phyloP scores from a whole-genome alignment of 2,888 invertebrate species.

The Athalia cordata region DNA sequence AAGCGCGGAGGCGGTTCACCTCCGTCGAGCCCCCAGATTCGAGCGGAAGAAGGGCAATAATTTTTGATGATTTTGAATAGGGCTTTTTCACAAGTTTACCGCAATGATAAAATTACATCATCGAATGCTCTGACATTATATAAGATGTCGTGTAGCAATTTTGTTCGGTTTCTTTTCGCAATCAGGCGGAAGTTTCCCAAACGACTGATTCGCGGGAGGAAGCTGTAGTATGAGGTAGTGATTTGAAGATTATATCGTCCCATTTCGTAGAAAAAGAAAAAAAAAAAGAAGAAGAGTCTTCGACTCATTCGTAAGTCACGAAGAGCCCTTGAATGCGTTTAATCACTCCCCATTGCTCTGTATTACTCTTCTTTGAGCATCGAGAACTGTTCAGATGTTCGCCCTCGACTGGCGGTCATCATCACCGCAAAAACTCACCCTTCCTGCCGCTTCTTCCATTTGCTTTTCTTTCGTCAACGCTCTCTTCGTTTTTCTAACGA shows the following conservation, averaged over 20 bases:
- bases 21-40: too few relatives aligned
- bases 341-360: neutral
- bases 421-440: conserved; percentile 41
- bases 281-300: neutral
- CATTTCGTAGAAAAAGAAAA: neutral
- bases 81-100: neutral
- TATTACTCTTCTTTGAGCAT: conserved; percentile 7
- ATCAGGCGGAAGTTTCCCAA: too few relatives aligned
- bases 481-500: neutral
- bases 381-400: conserved; percentile 3
- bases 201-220: too few relatives aligned
- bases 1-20: too few relatives aligned
- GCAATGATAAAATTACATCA: neutral
- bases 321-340: neutral
- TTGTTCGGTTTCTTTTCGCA: too few relatives aligned
- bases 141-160: too few relatives aligned
- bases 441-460: neutral
- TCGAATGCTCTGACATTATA: too few relatives aligned
- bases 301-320: conserved; percentile 13
- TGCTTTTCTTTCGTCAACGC: neutral
- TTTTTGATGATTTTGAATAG: neutral
- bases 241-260: neutral
- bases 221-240: neutral
- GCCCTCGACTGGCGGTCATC: conserved; percentile 39
- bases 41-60: neutral